Conservation (phyloP, 2,888 invertebrate species). For the Erpobdella octoculata region DNA sequence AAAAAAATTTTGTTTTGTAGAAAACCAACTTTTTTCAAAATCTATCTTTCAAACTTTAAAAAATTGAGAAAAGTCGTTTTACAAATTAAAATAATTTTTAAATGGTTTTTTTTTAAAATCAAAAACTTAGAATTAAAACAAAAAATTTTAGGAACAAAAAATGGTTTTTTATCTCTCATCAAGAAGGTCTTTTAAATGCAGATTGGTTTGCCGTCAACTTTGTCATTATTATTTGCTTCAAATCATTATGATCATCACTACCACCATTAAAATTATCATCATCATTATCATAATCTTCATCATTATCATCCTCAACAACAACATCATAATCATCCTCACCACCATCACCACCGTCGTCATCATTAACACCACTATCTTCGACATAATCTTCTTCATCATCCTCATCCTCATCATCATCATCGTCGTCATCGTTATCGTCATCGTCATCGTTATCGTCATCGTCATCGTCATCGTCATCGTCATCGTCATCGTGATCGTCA, state of each 20-base stretch:
- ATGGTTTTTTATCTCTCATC: too few relatives aligned
- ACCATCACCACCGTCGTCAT: not conserved
- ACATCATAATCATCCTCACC: slow-evolving; percentile 12
- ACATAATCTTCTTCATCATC: not conserved
- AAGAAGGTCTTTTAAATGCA: too few relatives aligned
- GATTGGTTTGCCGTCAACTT: too few relatives aligned
- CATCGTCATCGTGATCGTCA: slow-evolving; percentile 20
- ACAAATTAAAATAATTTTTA: too few relatives aligned
- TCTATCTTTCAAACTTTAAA: too few relatives aligned
- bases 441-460: slow-evolving; percentile 16
- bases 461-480: slow-evolving; percentile 12
- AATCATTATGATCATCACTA: slow-evolving; percentile 4
- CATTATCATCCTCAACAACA: slow-evolving; percentile 13
- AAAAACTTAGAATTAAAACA: too few relatives aligned
- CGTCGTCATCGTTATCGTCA: slow-evolving; percentile 18
- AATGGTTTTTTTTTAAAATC: too few relatives aligned
- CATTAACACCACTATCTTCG: slow-evolving; percentile 2
- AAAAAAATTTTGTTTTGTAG: too few relatives aligned
- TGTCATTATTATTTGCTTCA: slow-evolving; percentile 3
- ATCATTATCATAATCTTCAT: slow-evolving; percentile 20
- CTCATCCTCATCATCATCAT: slow-evolving; percentile 13
- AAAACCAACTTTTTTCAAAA: too few relatives aligned
- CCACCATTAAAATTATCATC: slow-evolving; percentile 18
- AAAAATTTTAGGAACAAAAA: too few relatives aligned
- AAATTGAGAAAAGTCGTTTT: too few relatives aligned